Evolutionary conservation across 2,797 vertebrate species (phyloP), one percentile per base, ranked within the genome.

Genomic region (Myotis planiceps): DNA sequence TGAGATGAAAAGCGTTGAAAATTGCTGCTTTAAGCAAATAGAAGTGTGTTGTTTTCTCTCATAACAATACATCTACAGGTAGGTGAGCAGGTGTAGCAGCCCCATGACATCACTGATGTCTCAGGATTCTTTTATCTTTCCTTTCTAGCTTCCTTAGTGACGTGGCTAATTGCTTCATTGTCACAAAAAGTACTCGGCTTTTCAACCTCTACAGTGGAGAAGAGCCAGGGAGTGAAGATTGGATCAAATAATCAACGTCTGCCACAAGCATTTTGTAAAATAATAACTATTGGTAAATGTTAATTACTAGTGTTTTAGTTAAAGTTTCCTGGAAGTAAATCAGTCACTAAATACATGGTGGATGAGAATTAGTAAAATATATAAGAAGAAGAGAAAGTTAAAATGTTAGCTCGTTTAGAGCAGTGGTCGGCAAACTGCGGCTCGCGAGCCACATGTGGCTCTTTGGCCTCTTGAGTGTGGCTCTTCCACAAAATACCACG

Each of bases 281-380:
- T 21, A 53, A 16, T 18, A 39, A 78, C 14, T 49, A 69, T 49
- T 6, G 34, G 14, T 47, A 66, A 75, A 74, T 42, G 42, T 63
- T 47, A 42, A 80, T 71, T 79, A 29, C 2, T 3, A 39, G 25
- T 37, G 55, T 65, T 60, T 23, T 51, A 34, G 14, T 37, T 94
- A 88, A 85, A 74, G 55, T 53, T 96, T 92, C 45, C 79, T 82
- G n/a, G 49, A 51, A 81, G 29, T 25, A 63, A 88, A 69, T 27
- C 16, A 51, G 47, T 49, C 74, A 66, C 32, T 63, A 83, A 90
- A 34, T 79, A 88, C 34, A 58, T 37, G n/a, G 34, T 58, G 13
- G 19, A 71, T 55, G 47, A 78, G 75, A 87, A 60, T 25, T 37
- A 29, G n/a, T 53, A 68, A 87, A 81, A 45, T 19, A 75, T 23